Evolutionary conservation across 92 coral and sea anemone species (phyloP).

Genomic region (Phymanthus crucifer): DNA sequence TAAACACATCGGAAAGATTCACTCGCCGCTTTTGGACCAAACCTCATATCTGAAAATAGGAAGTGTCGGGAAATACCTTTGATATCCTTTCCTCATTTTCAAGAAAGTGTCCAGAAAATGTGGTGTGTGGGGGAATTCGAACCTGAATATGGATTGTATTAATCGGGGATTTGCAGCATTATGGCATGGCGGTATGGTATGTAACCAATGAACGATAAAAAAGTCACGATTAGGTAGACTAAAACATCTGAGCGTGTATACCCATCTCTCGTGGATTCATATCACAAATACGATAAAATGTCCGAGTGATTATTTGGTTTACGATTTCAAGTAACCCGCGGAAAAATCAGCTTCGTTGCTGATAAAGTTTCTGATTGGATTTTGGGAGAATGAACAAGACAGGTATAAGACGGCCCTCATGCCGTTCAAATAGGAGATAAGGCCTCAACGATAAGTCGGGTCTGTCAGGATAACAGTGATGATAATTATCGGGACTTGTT

Average conservation of each 20-base stretch:
- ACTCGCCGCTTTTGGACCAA: slow-evolving; percentile 5
- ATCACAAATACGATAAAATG: background rate
- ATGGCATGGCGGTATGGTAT: slow-evolving; percentile 5
- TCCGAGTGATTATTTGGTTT: slow-evolving; percentile 10
- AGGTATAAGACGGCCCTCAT: slow-evolving; percentile 20
- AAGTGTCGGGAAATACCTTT: slow-evolving; percentile 3
- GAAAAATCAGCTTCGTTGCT: background rate
- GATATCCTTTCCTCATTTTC: background rate
- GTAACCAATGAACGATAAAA: background rate
- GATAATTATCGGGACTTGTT: background rate
- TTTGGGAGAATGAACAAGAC: slow-evolving; percentile 20
- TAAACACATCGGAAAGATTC: slow-evolving; percentile 19
- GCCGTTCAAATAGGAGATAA: slow-evolving; percentile 27
- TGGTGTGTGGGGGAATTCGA: background rate
- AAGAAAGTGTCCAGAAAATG: background rate
- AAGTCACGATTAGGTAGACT: background rate
- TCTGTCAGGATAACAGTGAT: slow-evolving; percentile 11
- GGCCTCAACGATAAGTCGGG: background rate
- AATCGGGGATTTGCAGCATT: slow-evolving; percentile 6
- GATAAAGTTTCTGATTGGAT: slow-evolving; percentile 34
- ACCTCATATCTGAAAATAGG: slow-evolving; percentile 13
- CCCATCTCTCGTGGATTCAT: background rate
- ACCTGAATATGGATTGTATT: background rate
- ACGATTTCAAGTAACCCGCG: slow-evolving; percentile 12
- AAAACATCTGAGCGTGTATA: background rate